phyloP scores from a whole-genome alignment of 1,140 invertebrate species.

The Drosophila aff. region DNA sequence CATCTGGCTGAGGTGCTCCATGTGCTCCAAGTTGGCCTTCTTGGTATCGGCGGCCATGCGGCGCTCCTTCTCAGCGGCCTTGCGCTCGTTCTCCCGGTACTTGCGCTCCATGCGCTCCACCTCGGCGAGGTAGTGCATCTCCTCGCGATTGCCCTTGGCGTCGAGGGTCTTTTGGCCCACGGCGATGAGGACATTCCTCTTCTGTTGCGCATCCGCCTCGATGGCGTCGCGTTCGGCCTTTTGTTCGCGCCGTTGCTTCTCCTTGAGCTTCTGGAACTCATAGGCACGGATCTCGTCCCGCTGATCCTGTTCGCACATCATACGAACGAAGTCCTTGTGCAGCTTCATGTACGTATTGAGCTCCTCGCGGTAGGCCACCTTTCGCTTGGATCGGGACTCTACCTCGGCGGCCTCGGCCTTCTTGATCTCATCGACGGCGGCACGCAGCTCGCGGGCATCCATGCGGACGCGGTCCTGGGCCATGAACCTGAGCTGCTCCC shows the following conservation, averaged over 20 bases:
- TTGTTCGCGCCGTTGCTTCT: conserved; percentile 37
- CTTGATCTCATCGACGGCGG: conserved; percentile 52
- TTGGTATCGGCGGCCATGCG: conserved; percentile 48
- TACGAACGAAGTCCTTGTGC: conserved; percentile 47
- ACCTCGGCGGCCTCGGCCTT: conserved; percentile 45
- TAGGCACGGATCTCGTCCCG: conserved; percentile 59
- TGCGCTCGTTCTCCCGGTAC: conserved; percentile 58
- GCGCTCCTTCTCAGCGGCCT: conserved; percentile 46
- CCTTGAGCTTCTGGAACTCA: conserved; percentile 57
- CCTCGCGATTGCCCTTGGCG: conserved; percentile 66
- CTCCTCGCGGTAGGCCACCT: conserved; percentile 58
- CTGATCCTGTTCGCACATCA: conserved; percentile 69
- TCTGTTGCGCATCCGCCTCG: conserved; percentile 42
- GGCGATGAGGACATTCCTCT: conserved; percentile 51
- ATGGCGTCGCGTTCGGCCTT: conserved; percentile 47
- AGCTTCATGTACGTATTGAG: conserved; percentile 53
- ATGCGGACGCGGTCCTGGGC: conserved; percentile 59
- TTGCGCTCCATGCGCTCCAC: conserved; percentile 65
- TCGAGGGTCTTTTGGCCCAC: conserved; percentile 68
- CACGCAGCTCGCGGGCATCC: conserved; percentile 47
- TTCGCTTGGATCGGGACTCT: conserved; percentile 5
- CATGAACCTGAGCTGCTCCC: conserved; percentile 46
- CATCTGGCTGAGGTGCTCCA: conserved; percentile 51
- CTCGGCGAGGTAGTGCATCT: conserved; percentile 69
- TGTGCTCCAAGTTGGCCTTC: conserved; percentile 53